Conservation (phyloP, 2,888 invertebrate species). For the Selenia dentaria region DNA sequence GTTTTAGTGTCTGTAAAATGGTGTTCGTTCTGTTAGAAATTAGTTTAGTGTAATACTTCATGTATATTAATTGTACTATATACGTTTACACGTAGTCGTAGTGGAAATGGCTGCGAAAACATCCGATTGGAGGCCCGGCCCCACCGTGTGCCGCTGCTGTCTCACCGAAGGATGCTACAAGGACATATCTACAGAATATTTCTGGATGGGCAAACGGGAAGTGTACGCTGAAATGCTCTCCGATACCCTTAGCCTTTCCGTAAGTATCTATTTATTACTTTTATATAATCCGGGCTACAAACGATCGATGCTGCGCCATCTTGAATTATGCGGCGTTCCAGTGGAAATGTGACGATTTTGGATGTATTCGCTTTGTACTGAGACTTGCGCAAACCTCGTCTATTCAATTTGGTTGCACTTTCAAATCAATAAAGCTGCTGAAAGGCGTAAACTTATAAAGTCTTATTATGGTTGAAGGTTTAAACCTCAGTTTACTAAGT, state of each 20-base stretch:
- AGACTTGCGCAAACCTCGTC: conserved; percentile 15
- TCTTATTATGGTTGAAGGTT: too few species aligned
- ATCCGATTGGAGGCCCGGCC: conserved; percentile 73
- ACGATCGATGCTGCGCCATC: conserved; percentile 23
- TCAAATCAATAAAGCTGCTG: conserved; percentile 43
- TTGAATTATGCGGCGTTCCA: conserved; percentile 35
- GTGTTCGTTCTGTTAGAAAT: conserved; percentile 24
- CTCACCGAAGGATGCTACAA: conserved; percentile 75
- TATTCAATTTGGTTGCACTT: conserved; percentile 41
- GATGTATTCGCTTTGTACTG: conserved; percentile 25
- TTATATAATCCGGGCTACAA: not conserved
- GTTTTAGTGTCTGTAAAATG: conserved; percentile 21
- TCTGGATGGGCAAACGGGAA: conserved; percentile 80
- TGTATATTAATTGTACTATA: conserved; percentile 47
- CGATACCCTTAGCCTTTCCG: conserved; percentile 64
- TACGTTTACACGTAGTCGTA: conserved; percentile 47
- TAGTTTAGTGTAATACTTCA: conserved; percentile 37
- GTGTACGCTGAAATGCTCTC: conserved; percentile 75
- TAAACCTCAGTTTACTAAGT: too few species aligned
- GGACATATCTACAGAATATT: conserved; percentile 79
- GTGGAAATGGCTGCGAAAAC: conserved; percentile 67
- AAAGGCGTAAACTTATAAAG: too few species aligned
- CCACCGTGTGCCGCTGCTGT: conserved; percentile 76
- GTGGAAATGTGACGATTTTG: conserved; percentile 43
- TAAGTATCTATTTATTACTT: conserved; percentile 45